Conservation (phyloP, 2,797 vertebrate genomes). For the Merluccius polli region DNA sequence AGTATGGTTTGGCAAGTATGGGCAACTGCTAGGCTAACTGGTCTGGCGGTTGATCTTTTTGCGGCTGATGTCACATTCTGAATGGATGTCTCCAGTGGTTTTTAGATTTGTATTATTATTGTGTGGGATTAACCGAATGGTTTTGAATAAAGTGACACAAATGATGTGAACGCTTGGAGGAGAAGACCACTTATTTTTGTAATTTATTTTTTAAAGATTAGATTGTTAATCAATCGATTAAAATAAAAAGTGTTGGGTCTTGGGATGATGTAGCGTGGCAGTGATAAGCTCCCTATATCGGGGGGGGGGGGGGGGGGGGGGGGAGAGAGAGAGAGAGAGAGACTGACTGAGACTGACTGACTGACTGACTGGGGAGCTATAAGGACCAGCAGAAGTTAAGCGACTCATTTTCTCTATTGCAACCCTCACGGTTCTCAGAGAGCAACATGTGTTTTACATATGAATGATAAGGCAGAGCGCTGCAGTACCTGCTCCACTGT, state of each 20-base stretch:
- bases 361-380: background rate
- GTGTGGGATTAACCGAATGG: background rate
- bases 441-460: background rate
- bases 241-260: background rate
- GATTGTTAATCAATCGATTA: background rate
- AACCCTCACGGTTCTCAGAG: background rate
- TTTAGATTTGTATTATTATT: background rate
- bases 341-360: no score
- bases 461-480: background rate
- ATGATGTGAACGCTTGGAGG: background rate
- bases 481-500: background rate
- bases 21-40: background rate
- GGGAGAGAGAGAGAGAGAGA: conserved; percentile 33
- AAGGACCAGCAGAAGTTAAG: background rate
- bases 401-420: background rate
- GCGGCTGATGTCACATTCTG: no score
- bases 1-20: no score
- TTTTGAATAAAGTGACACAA: background rate
- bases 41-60: no score
- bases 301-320: conserved; percentile 22
- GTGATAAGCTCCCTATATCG: background rate
- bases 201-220: no score
- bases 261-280: background rate
- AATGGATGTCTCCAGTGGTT: no score
- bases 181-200: no score